A percentile compares a stretch with the other conserved stretches of the same genome.
Evolutionary conservation across 1,140 invertebrate genomes (phyloP).

Genomic region (Drosophila miranda): DNA sequence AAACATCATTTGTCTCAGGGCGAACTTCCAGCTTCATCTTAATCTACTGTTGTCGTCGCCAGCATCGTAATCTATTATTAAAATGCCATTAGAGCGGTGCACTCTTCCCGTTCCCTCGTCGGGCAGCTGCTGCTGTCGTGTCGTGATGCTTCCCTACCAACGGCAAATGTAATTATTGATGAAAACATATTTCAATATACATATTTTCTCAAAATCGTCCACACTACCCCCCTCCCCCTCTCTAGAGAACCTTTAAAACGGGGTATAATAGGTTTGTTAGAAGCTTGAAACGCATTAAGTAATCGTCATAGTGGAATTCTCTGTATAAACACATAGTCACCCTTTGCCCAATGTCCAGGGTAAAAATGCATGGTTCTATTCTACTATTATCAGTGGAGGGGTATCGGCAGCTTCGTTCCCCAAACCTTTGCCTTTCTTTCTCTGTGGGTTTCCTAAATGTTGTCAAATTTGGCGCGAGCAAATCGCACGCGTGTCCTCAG

Average conservation of each 20-base stretch:
- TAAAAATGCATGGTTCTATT: too few species aligned
- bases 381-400: too few species aligned
- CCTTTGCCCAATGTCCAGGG: too few species aligned
- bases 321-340: too few species aligned
- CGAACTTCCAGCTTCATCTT: conserved; percentile 47
- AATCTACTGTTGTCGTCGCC: conserved; percentile 68
- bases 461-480: conserved; percentile 74
- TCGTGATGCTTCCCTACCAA: conserved; percentile 31
- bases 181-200: conserved; percentile 52
- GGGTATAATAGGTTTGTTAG: too few species aligned
- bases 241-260: not conserved
- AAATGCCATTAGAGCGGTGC: conserved; percentile 74
- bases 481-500: conserved; percentile 53
- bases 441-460: conserved; percentile 35
- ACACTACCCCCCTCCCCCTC: too few species aligned
- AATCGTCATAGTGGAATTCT: too few species aligned
- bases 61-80: conserved; percentile 77
- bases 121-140: conserved; percentile 25
- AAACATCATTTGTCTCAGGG: conserved; percentile 65
- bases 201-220: conserved; percentile 12
- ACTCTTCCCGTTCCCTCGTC: not conserved
- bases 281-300: too few species aligned
- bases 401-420: not conserved
- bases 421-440: conserved; percentile 11
- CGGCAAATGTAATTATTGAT: conserved; percentile 75